Evolutionary conservation across 2,797 vertebrate species (phyloP), one percentile per base, ranked within the genome.

Genomic region (Acropternis orthonyx): DNA sequence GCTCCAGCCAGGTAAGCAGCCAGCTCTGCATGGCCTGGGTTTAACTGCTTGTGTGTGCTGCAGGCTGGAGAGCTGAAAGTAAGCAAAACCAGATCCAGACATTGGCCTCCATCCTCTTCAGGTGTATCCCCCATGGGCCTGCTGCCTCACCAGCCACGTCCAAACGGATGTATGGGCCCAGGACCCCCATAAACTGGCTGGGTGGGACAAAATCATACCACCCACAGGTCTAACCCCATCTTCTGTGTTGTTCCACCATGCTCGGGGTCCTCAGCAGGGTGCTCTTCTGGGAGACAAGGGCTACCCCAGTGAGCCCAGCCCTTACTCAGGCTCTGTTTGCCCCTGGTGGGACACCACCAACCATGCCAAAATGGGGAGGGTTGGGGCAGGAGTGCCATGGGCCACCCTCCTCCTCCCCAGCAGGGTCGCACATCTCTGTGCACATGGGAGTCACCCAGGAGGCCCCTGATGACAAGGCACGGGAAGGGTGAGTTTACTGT

Each of bases 1-100:
- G 10, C 69, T 91, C 95, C 94, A 94, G 93, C 46, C 95, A 97
- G 94, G 95, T 97, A 68, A 88, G 89, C 81, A 91, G 88, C 79
- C 88, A 89, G 89, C 66, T 80, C 82, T 28, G 34, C 2, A 0
- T 4, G 7, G 63, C 32, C 69, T 22, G 12, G 12, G 14, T 62
- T 95, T 95, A 95, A 93, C 92, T 88, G 63, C 71, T 82, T 89
- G 66, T 76, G 54, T 20, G 58, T n/a, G 3, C 46, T 56, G 52
- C 32, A 13, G 66, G 32, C 61, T 88, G 56, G 28, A 74, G 30
- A 66, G 39, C 15, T 74, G 56, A 51, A 34, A 69, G 54, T 68
- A 51, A 39, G 6, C 52, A 85, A 77, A 85, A 22, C 22, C 56
- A 63, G n/a, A 28, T 41, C 14, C 14, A 16, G 4, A 22, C 34